Conservation (phyloP, 2,888 invertebrate genomes). For the Metacarcinus magister region DNA sequence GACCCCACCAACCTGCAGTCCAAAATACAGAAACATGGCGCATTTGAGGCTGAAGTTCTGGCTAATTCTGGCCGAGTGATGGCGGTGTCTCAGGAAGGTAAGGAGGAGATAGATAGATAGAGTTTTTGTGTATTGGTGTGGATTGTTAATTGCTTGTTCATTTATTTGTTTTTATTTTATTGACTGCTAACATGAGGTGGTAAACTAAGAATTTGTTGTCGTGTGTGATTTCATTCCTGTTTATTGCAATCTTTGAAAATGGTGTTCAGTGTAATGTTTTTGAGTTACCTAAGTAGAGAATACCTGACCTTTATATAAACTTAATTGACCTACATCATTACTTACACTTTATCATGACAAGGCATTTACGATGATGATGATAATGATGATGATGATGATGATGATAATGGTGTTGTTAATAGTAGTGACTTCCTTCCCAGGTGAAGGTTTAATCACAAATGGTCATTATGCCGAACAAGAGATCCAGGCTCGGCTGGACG, state of each 20-base stretch:
- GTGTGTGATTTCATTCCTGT: background rate
- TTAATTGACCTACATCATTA: background rate
- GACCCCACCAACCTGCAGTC: constrained; percentile 98
- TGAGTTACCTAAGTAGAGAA: background rate
- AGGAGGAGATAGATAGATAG: background rate
- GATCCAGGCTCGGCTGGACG: constrained; percentile 92
- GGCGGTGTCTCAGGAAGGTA: constrained; percentile 91
- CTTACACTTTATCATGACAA: background rate
- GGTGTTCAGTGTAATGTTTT: background rate
- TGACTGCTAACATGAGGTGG: background rate
- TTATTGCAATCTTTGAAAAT: background rate
- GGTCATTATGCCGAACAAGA: constrained; percentile 95
- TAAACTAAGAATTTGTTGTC: background rate
- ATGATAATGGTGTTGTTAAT: background rate
- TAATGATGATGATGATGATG: background rate
- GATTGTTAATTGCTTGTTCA: background rate
- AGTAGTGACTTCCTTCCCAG: constrained; percentile 74
- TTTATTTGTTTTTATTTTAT: background rate
- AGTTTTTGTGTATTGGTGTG: background rate
- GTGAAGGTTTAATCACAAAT: constrained; percentile 87
- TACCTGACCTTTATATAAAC: background rate
- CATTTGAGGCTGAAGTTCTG: constrained; percentile 96
- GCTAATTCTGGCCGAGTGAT: constrained; percentile 95
- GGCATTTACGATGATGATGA: background rate
- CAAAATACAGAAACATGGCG: constrained; percentile 97